Evolutionary conservation across 2,888 invertebrate genomes (phyloP).

Genomic region (Smittia sp.): DNA sequence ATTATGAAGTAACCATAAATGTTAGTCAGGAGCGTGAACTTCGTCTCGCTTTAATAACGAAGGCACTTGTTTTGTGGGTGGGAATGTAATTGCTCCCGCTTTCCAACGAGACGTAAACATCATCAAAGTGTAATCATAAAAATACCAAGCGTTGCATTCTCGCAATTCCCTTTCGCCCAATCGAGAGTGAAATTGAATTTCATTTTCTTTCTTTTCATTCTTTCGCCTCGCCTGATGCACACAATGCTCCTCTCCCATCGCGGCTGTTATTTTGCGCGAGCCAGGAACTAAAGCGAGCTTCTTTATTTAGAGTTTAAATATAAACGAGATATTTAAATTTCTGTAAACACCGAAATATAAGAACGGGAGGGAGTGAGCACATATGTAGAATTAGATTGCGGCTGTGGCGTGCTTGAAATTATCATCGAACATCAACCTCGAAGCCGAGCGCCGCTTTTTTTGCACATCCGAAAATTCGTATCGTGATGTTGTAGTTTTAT

Average conservation of each 20-base stretch:
- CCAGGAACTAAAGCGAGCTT: neutral
- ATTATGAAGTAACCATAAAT: too few relatives aligned
- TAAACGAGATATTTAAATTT: neutral
- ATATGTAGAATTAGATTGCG: neutral
- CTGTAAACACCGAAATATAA: neutral
- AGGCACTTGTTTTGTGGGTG: too few relatives aligned
- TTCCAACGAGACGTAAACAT: neutral
- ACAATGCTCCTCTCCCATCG: neutral
- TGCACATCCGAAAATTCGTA: slow-evolving; percentile 28
- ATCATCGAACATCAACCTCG: slow-evolving; percentile 19
- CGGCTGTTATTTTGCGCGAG: neutral
- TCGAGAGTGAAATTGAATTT: slow-evolving; percentile 5
- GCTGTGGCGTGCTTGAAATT: neutral
- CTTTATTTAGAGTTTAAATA: neutral
- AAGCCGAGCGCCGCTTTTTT: neutral
- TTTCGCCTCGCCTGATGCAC: neutral
- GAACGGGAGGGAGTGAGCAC: neutral
- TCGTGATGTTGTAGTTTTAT: slow-evolving; percentile 17
- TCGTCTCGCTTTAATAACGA: too few relatives aligned
- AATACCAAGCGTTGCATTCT: slow-evolving; percentile 3
- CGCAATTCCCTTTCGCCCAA: neutral
- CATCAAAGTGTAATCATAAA: slow-evolving; percentile 2
- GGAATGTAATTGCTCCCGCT: too few relatives aligned
- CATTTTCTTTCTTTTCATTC: neutral
- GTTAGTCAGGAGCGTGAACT: too few relatives aligned